A percentile compares a stretch with the other conserved stretches of the same genome.
Evolutionary conservation across 2,113 vertebrate species (phyloP).

Genomic region (Alligator sinensis): DNA sequence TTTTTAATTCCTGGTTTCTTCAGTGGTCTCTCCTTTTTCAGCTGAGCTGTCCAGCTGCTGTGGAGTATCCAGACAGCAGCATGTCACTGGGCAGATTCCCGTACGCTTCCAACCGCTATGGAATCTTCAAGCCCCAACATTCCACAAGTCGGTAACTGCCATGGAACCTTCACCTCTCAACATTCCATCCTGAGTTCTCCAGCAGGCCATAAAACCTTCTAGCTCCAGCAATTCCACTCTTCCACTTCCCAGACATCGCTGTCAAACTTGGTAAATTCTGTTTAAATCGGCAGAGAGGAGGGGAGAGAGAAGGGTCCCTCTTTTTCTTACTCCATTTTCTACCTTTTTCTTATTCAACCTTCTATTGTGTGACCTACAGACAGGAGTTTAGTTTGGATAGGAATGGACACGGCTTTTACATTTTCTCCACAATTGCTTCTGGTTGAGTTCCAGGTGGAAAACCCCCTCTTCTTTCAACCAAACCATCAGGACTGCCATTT

Average conservation of each 20-base stretch:
- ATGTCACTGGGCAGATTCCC: too few relatives aligned
- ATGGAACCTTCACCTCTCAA: not conserved
- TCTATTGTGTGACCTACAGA: not conserved
- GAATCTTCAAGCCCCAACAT: not conserved
- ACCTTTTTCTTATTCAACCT: not conserved
- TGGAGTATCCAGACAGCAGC: too few relatives aligned
- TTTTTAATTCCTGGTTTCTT: not conserved
- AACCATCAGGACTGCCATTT: not conserved
- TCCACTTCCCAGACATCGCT: not conserved
- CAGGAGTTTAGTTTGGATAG: not conserved
- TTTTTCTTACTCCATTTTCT: not conserved
- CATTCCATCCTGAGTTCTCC: not conserved
- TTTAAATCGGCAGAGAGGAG: not conserved
- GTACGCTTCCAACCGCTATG: not conserved
- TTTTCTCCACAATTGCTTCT: not conserved
- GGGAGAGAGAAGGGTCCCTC: not conserved
- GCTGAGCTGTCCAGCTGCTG: not conserved
- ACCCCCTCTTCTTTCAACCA: not conserved
- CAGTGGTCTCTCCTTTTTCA: not conserved
- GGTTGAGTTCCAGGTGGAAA: not conserved
- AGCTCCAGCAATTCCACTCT: not conserved
- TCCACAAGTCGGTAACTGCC: not conserved
- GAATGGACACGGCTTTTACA: not conserved
- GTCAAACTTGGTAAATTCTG: not conserved
- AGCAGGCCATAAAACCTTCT: not conserved